phyloP scores from a whole-genome alignment of 2,888 invertebrate species.

The Gerris lacustris region DNA sequence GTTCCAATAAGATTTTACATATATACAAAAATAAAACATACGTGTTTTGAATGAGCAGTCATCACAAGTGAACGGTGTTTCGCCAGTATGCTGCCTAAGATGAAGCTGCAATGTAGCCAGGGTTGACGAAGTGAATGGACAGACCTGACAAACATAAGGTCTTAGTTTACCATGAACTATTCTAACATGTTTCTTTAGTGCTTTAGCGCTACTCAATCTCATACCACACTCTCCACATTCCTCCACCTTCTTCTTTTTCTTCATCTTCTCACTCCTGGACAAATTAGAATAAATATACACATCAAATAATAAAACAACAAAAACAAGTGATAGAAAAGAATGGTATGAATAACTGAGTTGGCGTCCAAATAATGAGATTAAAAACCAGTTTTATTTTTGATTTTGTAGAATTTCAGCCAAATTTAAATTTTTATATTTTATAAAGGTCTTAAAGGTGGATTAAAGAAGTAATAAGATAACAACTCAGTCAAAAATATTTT shows the following conservation, averaged over 20 bases:
- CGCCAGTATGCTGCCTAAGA: conserved; percentile 61
- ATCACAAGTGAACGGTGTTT: conserved; percentile 61
- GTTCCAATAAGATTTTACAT: too few relatives aligned
- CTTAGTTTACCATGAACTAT: conserved; percentile 61
- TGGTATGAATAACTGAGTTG: too few relatives aligned
- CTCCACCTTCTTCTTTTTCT: neutral
- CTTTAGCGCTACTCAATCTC: conserved; percentile 54
- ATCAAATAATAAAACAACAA: neutral
- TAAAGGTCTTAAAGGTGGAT: too few relatives aligned
- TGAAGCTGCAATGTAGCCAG: conserved; percentile 61
- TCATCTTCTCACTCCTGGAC: neutral
- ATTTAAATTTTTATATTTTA: too few relatives aligned
- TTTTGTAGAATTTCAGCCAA: too few relatives aligned
- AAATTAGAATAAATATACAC: too few relatives aligned
- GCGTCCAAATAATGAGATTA: too few relatives aligned
- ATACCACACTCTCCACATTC: conserved; percentile 4
- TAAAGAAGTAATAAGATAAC: too few relatives aligned
- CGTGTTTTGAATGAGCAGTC: conserved; percentile 39
- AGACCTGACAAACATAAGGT: conserved; percentile 60
- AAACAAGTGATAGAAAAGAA: neutral
- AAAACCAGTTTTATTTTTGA: too few relatives aligned
- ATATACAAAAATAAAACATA: neutral
- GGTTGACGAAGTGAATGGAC: conserved; percentile 57
- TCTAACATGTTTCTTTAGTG: conserved; percentile 54
- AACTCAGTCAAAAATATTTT: too few relatives aligned